These are phyloP conservation scores for Acromyrmex echinatior DNA, from an alignment of 1,140 invertebrate genomes.

Conservation along the genomic window DNA sequence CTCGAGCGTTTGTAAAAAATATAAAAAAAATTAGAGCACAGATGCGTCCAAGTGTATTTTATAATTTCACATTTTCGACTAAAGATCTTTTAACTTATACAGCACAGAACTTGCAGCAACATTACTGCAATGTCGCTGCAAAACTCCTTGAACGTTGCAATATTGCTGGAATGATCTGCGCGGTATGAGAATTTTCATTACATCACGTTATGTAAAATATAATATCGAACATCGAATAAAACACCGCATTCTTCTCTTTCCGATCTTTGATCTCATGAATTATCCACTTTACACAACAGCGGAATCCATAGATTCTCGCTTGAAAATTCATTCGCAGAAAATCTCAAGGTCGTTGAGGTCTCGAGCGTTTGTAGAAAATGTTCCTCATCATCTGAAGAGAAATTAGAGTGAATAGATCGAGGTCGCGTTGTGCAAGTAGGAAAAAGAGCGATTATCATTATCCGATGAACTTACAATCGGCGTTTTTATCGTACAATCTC, in stretches of 20 bases:
- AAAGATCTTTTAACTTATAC: too few relatives aligned
- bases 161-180: too few relatives aligned
- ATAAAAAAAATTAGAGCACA: not conserved
- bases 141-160: too few relatives aligned
- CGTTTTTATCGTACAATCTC: slow-evolving; percentile 32
- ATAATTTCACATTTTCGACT: too few relatives aligned
- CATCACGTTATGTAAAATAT: not conserved
- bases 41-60: too few relatives aligned
- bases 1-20: not conserved
- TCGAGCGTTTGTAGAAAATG: not conserved
- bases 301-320: not conserved
- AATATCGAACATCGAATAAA: not conserved
- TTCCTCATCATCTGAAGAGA: not conserved
- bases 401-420: slow-evolving; percentile 6
- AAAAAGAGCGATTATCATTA: slow-evolving; percentile 42
- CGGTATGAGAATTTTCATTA: not conserved
- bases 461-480: slow-evolving; percentile 24
- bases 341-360: not conserved
- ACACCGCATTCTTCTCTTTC: not conserved
- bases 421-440: not conserved
- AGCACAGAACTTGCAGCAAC: too few relatives aligned
- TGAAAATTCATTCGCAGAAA: not conserved
- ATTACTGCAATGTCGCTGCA: too few relatives aligned
- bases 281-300: not conserved
- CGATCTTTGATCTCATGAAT: not conserved